phyloP scores from a whole-genome alignment of 1,140 invertebrate genomes.

The Zaprionus taronus region DNA sequence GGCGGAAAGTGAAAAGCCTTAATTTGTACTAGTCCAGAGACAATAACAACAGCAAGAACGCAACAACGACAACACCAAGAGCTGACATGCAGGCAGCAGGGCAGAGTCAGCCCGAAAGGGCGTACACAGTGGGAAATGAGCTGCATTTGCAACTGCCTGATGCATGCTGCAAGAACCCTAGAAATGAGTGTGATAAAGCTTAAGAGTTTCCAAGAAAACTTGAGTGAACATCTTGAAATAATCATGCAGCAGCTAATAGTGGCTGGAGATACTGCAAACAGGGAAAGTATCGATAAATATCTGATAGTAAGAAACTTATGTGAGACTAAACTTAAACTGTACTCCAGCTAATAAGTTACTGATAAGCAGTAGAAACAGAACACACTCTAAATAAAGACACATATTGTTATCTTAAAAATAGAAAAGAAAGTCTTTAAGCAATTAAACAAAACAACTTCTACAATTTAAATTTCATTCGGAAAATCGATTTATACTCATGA shows the following conservation, averaged over 20 bases:
- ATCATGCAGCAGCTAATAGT: not conserved
- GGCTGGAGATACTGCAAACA: not conserved
- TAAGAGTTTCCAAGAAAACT: not conserved
- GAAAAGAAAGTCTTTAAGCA: too few relatives aligned
- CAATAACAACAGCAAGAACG: constrained; percentile 21
- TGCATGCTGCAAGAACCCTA: not conserved
- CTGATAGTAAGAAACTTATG: not conserved
- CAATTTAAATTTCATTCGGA: too few relatives aligned
- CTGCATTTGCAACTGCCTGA: not conserved
- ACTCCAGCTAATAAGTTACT: too few relatives aligned
- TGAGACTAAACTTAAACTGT: too few relatives aligned
- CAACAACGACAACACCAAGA: not conserved
- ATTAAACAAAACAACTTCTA: too few relatives aligned
- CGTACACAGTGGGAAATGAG: constrained; percentile 5
- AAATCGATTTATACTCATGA: too few relatives aligned
- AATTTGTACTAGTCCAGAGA: constrained; percentile 63
- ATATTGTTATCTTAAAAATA: too few relatives aligned
- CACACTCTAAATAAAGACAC: too few relatives aligned
- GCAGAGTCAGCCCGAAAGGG: not conserved
- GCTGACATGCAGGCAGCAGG: not conserved
- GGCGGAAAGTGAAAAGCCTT: constrained; percentile 74
- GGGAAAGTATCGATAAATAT: not conserved
- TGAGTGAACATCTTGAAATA: not conserved
- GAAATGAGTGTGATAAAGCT: constrained; percentile 7
- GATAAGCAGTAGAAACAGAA: too few relatives aligned